Evolutionary conservation across 2,797 vertebrate species (phyloP).

Genomic region (Pipistrellus pipistrellus): DNA sequence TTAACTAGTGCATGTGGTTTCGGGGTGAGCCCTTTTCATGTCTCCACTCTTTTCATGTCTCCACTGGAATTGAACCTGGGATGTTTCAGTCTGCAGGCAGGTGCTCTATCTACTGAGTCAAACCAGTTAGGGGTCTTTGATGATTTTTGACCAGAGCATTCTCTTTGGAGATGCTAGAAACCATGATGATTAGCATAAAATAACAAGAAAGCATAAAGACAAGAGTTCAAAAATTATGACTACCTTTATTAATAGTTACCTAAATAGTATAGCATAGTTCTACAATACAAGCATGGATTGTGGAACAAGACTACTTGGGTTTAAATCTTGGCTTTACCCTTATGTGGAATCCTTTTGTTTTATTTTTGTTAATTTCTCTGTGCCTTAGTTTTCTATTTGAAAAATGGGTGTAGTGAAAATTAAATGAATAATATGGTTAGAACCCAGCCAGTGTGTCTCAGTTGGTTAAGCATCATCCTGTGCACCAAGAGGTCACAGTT

Average conservation of each 20-base stretch:
- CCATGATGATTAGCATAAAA: background rate
- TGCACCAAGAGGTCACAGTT: too few species aligned
- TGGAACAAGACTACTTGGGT: background rate
- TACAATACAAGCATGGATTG: background rate
- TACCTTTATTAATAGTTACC: background rate
- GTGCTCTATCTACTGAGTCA: too few species aligned
- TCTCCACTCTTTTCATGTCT: background rate
- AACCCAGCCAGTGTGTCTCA: too few species aligned
- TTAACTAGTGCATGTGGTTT: background rate
- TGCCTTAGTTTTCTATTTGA: constrained; percentile 48
- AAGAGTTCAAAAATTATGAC: background rate
- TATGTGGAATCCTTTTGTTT: background rate
- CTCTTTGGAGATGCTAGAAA: constrained; percentile 27
- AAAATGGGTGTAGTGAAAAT: constrained; percentile 1
- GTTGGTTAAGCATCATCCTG: too few species aligned
- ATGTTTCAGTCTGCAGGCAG: too few species aligned
- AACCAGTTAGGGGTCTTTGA: background rate
- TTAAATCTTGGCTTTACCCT: background rate
- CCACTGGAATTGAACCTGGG: too few species aligned
- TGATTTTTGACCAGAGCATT: background rate
- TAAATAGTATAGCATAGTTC: background rate
- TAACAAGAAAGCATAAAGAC: background rate
- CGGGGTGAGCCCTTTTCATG: background rate
- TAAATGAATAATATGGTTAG: background rate
- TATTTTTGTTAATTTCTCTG: constrained; percentile 21